These are phyloP conservation scores for Lepetodrilus schrolli DNA, from an alignment of 2,888 invertebrate species.

Conservation along the genomic window DNA sequence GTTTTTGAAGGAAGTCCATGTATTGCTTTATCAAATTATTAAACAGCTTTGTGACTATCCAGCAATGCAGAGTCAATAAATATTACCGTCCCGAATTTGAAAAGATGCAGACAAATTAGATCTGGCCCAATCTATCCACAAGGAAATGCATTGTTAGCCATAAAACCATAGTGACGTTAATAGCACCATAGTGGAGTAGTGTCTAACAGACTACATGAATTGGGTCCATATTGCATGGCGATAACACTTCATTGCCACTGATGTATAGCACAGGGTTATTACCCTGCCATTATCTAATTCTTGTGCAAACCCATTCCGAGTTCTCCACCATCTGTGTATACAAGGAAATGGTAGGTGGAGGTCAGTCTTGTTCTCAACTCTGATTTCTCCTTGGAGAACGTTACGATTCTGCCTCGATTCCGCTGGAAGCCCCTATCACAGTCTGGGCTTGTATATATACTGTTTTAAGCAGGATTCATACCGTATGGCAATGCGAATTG, in stretches of 20 bases:
- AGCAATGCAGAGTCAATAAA: slow-evolving; percentile 3
- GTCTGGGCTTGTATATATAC: too few species aligned
- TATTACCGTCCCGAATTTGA: not conserved
- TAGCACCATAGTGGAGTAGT: not conserved
- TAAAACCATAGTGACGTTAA: not conserved
- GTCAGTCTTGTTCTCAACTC: too few species aligned
- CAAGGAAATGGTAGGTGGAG: too few species aligned
- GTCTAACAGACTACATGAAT: not conserved
- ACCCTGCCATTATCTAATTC: slow-evolving; percentile 13
- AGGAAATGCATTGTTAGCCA: slow-evolving; percentile 19
- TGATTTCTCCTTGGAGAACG: too few species aligned
- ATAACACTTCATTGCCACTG: not conserved
- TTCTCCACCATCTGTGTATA: slow-evolving; percentile 15
- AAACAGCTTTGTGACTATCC: too few species aligned
- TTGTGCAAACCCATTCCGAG: slow-evolving; percentile 18
- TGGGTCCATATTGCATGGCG: not conserved
- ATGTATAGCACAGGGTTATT: not conserved
- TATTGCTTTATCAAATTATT: too few species aligned
- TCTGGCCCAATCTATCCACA: not conserved
- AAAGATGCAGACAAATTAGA: slow-evolving; percentile 16
- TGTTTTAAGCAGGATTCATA: too few species aligned
- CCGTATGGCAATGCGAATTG: too few species aligned
- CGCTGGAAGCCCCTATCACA: too few species aligned
- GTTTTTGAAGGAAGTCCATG: too few species aligned
- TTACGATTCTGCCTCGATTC: too few species aligned